These are phyloP conservation scores for Struthio camelus DNA, from an alignment of 2,113 vertebrate genomes.

Conservation along the genomic window DNA sequence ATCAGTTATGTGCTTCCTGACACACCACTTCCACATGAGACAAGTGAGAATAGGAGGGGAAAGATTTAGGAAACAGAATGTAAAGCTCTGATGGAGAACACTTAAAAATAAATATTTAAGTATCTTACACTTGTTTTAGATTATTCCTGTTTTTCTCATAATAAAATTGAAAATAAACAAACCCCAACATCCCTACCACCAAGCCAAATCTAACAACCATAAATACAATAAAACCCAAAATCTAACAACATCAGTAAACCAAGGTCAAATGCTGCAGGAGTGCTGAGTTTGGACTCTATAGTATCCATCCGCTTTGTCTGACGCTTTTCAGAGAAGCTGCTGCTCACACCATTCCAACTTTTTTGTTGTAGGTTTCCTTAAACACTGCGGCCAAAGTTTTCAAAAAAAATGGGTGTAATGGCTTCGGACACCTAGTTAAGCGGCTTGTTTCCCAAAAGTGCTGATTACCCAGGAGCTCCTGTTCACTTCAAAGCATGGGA, in stretches of 20 bases:
- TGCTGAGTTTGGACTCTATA: not conserved
- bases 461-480: constrained; percentile 37
- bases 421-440: constrained; percentile 21
- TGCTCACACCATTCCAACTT: not conserved
- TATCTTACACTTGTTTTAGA: not conserved
- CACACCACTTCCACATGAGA: not conserved
- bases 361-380: not conserved
- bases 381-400: not conserved
- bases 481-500: constrained; percentile 61
- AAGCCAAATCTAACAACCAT: not conserved
- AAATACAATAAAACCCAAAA: not conserved
- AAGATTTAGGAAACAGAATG: not conserved
- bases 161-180: not conserved
- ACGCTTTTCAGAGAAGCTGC: not conserved
- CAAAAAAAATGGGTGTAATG: not conserved
- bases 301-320: not conserved
- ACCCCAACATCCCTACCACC: not conserved
- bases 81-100: not conserved
- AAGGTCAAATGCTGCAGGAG: not conserved
- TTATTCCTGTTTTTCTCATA: not conserved
- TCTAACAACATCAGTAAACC: not conserved
- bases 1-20: not conserved
- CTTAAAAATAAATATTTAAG: not conserved
- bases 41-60: not conserved
- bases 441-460: constrained; percentile 16